These are phyloP conservation scores for Maccullochella peelii DNA, from an alignment of 2,113 vertebrate genomes.

Conservation along the genomic window DNA sequence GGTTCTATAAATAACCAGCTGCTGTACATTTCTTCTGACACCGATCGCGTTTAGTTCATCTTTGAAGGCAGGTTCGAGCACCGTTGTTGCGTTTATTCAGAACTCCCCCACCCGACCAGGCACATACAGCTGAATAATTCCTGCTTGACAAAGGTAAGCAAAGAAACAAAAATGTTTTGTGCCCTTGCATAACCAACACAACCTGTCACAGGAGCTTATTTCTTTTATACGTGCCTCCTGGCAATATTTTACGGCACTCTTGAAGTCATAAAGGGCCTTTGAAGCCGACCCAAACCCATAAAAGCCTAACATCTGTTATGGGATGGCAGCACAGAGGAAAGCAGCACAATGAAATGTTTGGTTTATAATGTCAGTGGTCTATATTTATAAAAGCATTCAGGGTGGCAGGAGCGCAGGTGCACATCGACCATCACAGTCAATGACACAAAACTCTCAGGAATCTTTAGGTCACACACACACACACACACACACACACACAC, in stretches of 20 bases:
- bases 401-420: background rate
- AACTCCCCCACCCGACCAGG: background rate
- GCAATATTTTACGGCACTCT: slow-evolving; percentile 53
- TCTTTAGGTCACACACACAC: background rate
- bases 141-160: background rate
- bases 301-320: slow-evolving; percentile 56
- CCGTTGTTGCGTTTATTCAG: background rate
- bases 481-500: no score
- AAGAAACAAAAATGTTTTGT: slow-evolving; percentile 3
- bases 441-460: background rate
- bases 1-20: background rate
- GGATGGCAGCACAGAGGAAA: slow-evolving; percentile 20
- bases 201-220: slow-evolving; percentile 42
- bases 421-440: background rate
- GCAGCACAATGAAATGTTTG: slow-evolving; percentile 32
- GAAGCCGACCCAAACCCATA: slow-evolving; percentile 39
- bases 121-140: background rate
- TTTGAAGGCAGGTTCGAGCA: background rate
- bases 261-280: slow-evolving; percentile 58
- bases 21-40: background rate
- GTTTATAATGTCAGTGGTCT: slow-evolving; percentile 39
- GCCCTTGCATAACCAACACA: slow-evolving; percentile 24
- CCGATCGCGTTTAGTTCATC: background rate
- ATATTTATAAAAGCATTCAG: slow-evolving; percentile 9
- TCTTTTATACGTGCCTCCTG: slow-evolving; percentile 45